Evolutionary conservation across 2,113 vertebrate species (phyloP).

Genomic region (Paraplagusia blochii): DNA sequence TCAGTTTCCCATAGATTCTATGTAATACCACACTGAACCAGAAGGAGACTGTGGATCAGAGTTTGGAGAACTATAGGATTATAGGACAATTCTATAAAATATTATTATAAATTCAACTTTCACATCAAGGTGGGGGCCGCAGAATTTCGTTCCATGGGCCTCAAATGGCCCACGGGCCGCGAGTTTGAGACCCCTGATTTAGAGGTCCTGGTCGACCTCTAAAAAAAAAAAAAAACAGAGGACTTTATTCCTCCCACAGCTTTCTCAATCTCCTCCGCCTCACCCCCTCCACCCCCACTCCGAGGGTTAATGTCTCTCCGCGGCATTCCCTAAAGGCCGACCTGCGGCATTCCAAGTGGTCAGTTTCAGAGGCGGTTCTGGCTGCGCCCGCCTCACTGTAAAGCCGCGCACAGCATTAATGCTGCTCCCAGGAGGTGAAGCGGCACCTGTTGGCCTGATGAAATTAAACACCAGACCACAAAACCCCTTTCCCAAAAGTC

Average conservation of each 20-base stretch:
- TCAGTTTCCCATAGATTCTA: too few relatives aligned
- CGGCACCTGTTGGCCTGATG: conserved; percentile 68
- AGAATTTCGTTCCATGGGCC: too few relatives aligned
- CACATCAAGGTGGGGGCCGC: too few relatives aligned
- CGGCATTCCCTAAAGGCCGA: conserved; percentile 54
- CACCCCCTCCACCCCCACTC: not conserved
- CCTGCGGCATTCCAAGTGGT: conserved; percentile 64
- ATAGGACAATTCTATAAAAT: too few relatives aligned
- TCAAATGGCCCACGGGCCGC: too few relatives aligned
- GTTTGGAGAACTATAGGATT: too few relatives aligned
- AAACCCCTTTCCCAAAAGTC: conserved; percentile 31
- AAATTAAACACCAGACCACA: conserved; percentile 57
- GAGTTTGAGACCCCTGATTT: too few relatives aligned
- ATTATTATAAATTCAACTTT: too few relatives aligned
- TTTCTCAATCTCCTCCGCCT: conserved; percentile 11
- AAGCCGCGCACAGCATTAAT: conserved; percentile 58
- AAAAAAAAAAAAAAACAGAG: conserved; percentile 1
- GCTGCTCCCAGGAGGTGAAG: conserved; percentile 60
- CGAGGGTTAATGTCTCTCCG: conserved; percentile 45
- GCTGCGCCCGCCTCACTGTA: conserved; percentile 33
- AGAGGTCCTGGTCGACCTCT: conserved; percentile 10
- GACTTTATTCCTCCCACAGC: conserved; percentile 25
- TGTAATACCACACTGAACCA: too few relatives aligned
- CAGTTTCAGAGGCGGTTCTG: conserved; percentile 60
- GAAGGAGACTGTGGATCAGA: too few relatives aligned